Evolutionary conservation across 2,113 vertebrate genomes (phyloP).

Genomic region (Eurystomus gularis): DNA sequence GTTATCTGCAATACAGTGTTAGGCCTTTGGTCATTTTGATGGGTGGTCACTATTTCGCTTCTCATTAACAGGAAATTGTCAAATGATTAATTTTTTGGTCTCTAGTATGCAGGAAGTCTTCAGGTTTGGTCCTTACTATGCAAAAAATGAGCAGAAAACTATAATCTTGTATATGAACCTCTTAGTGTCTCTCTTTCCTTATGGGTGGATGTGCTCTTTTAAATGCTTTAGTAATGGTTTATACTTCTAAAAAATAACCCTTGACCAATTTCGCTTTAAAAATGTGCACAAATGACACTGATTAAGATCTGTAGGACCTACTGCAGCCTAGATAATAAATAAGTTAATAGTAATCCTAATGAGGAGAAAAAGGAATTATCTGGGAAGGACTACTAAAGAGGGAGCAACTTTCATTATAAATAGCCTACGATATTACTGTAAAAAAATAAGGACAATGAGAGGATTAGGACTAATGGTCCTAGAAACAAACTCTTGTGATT

Average conservation of each 20-base stretch:
- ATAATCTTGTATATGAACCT: background rate
- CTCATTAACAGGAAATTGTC: background rate
- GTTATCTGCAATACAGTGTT: background rate
- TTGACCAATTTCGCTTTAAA: background rate
- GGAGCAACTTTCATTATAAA: background rate
- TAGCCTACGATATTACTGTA: background rate
- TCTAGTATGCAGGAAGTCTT: background rate
- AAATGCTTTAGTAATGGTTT: background rate
- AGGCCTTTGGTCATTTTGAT: background rate
- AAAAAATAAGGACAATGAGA: background rate
- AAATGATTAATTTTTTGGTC: background rate
- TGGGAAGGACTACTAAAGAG: background rate
- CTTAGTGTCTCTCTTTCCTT: background rate
- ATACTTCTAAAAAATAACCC: background rate
- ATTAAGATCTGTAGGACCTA: background rate
- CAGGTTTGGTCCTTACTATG: background rate
- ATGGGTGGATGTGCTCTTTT: background rate
- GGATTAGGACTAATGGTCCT: conserved; percentile 9
- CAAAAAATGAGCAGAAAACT: background rate
- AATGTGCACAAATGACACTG: background rate
- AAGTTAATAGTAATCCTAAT: background rate
- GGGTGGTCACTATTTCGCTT: background rate
- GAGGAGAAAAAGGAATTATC: background rate
- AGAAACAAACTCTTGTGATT: background rate
- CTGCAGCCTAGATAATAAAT: background rate